Conservation (phyloP, 2,113 vertebrate genomes). For the Sakesphorus luctuosus region DNA sequence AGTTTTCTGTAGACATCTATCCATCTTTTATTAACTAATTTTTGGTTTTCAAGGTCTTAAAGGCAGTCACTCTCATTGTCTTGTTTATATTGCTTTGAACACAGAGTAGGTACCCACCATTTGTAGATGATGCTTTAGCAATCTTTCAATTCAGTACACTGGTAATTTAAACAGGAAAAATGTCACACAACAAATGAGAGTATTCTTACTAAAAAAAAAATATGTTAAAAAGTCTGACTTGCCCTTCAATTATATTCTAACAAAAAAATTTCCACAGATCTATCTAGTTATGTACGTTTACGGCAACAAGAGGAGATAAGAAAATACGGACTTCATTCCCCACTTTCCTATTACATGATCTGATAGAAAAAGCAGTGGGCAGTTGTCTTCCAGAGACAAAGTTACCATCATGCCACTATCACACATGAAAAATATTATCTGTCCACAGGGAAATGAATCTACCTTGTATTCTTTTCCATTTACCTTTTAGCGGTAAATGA, state of each 20-base stretch:
- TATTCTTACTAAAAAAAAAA: background rate
- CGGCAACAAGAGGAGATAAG: background rate
- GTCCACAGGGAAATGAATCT: background rate
- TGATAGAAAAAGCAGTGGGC: background rate
- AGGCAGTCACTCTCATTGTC: background rate
- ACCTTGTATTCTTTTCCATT: background rate
- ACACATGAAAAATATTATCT: background rate
- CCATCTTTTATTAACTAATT: background rate
- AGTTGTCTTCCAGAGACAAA: background rate
- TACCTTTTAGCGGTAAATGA: background rate
- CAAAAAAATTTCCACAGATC: background rate
- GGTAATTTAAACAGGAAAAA: background rate
- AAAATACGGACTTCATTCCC: background rate
- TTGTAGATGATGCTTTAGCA: background rate
- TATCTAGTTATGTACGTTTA: background rate
- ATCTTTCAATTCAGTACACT: background rate
- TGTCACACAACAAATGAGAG: background rate
- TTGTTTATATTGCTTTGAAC: background rate
- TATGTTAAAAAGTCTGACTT: background rate
- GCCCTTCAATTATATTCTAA: background rate
- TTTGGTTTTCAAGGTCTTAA: background rate
- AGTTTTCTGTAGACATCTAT: background rate
- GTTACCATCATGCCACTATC: background rate
- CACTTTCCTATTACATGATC: background rate
- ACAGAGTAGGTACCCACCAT: accelerated